Conservation (phyloP, 2,797 vertebrate species). For the Threskiornis aethiopicus region DNA sequence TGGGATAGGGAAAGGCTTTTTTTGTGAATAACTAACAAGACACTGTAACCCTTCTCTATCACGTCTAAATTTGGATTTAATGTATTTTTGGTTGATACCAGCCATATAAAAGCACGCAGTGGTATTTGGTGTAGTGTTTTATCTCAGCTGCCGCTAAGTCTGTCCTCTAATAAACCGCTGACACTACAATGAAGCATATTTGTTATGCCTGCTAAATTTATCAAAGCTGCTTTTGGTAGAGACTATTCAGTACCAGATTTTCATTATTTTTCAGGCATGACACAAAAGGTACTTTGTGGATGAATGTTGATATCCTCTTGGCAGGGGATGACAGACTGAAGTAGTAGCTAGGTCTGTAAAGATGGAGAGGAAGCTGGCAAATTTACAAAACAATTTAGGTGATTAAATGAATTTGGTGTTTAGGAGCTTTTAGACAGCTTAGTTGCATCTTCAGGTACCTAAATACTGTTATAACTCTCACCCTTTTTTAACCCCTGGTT, state of each 20-base stretch:
- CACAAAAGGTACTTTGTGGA: not conserved
- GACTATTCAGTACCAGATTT: not conserved
- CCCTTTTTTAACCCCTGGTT: not conserved
- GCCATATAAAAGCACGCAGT: not conserved
- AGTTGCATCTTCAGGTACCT: not conserved
- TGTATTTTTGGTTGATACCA: constrained; percentile 16
- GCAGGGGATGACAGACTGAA: not conserved
- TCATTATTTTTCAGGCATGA: not conserved
- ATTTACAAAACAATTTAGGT: not conserved
- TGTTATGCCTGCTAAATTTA: constrained; percentile 7
- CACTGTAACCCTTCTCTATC: not conserved
- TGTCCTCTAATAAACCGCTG: not conserved
- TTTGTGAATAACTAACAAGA: not conserved
- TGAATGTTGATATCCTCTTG: not conserved
- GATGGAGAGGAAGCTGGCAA: not conserved
- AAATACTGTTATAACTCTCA: not conserved
- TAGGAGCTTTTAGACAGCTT: not conserved
- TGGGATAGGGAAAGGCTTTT: not conserved
- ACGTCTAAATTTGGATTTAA: not conserved
- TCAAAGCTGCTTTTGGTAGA: not conserved
- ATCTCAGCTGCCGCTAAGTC: not conserved
- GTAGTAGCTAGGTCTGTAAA: not conserved
- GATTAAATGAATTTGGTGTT: not conserved
- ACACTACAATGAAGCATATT: not conserved
- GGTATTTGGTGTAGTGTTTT: constrained; percentile 17